These are phyloP conservation scores for Lasioglossum villosulum DNA, from an alignment of 2,888 invertebrate genomes.

Conservation along the genomic window DNA sequence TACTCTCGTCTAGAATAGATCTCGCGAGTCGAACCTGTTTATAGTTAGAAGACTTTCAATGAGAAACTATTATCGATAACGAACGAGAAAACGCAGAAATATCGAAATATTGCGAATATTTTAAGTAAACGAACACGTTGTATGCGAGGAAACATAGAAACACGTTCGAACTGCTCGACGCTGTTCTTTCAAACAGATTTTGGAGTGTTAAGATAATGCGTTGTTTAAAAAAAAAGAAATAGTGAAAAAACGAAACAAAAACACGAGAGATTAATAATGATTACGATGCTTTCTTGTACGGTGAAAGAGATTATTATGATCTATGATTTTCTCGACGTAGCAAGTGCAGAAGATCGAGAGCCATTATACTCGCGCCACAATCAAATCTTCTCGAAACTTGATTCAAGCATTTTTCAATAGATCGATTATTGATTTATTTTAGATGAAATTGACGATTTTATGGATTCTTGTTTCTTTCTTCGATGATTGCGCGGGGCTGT, in stretches of 20 bases:
- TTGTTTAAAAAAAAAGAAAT: not conserved
- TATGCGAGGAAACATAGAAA: not conserved
- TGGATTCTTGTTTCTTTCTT: not conserved
- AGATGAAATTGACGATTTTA: not conserved
- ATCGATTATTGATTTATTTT: not conserved
- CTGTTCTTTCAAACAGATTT: not conserved
- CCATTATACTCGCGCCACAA: slow-evolving; percentile 24
- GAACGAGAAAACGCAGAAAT: not conserved
- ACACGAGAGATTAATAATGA: not conserved
- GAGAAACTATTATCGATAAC: not conserved
- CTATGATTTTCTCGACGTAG: slow-evolving; percentile 40
- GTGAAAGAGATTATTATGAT: not conserved
- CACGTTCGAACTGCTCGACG: not conserved
- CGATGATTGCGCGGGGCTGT: not conserved
- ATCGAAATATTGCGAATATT: not conserved
- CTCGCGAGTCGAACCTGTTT: not conserved
- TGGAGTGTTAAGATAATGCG: not conserved
- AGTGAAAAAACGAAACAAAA: not conserved
- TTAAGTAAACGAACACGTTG: not conserved
- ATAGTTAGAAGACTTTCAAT: not conserved
- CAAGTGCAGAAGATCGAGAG: slow-evolving; percentile 33
- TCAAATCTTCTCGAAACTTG: not conserved
- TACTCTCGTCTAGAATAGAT: not conserved
- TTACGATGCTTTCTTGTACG: not conserved
- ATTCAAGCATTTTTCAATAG: not conserved